Evolutionary conservation across 2,797 vertebrate species (phyloP).

Genomic region (Sebastes oblongus): DNA sequence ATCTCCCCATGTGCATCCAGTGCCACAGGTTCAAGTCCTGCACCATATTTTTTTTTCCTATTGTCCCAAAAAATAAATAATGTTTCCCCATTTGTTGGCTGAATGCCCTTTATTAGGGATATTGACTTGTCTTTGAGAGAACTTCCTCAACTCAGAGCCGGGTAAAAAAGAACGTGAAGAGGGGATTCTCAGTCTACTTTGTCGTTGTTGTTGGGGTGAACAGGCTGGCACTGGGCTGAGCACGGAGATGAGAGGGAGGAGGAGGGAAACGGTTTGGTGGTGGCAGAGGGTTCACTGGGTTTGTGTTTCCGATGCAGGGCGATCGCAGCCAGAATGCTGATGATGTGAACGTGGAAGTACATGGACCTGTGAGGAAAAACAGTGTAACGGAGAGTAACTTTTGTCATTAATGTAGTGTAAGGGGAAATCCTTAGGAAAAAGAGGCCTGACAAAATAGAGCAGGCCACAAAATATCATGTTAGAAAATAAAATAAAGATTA

Average conservation of each 20-base stretch:
- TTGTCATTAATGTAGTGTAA: background rate
- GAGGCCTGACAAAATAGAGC: background rate
- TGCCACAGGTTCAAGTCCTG: slow-evolving; percentile 2
- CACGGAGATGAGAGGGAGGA: slow-evolving; percentile 13
- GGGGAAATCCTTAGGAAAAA: background rate
- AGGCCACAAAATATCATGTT: background rate
- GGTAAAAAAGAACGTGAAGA: background rate
- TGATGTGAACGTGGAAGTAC: slow-evolving; percentile 93
- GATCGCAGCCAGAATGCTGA: slow-evolving; percentile 88
- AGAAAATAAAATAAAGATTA: background rate
- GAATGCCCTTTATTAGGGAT: background rate
- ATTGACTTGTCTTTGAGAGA: slow-evolving; percentile 17
- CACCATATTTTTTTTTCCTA: background rate
- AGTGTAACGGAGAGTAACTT: background rate
- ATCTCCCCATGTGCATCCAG: slow-evolving; percentile 22
- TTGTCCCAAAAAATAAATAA: slow-evolving; percentile 48
- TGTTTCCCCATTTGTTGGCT: slow-evolving; percentile 9
- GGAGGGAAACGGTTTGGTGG: slow-evolving; percentile 20
- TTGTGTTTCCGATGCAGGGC: slow-evolving; percentile 78
- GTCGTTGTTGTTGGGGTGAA: slow-evolving; percentile 74
- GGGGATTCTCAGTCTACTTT: slow-evolving; percentile 61
- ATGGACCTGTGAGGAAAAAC: slow-evolving; percentile 84
- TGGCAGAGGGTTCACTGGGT: slow-evolving; percentile 59
- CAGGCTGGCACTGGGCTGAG: slow-evolving; percentile 52
- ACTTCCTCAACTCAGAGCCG: background rate